Base-by-base conservation (phyloP, 2,888 invertebrate genomes). In the Rhingia campestris region DNA sequence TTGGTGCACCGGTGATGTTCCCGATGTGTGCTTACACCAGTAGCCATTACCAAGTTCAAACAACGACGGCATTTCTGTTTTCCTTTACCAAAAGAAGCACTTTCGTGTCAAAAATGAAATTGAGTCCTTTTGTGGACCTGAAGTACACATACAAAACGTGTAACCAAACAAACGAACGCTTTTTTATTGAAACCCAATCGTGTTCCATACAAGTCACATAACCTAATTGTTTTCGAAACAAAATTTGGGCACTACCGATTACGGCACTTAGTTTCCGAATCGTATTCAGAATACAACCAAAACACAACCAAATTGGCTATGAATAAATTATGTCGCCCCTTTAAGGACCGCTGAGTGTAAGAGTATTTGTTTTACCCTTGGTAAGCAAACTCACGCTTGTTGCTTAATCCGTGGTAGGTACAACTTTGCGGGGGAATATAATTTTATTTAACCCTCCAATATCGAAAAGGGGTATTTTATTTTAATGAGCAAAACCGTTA, bases 251-350 rank as follows among this genome's bases (percentile, higher is more conserved):
- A 35, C 41, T 33, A 37, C 45, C 49, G 63, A 37, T 70, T 14
- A 30, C 49, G 54, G 56, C 32, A 39, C 39, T 70, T 12, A 58
- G 58, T 59, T 59, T 66, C 66, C 59, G 58, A 47, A 53, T 63
- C 64, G 69, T 69, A 69, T 64, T 81, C 75, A 75, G 75, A 75
- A 75, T 70, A 70, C 70, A 22, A 22, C 69, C 58, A 45, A 81
- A 63, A 59, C 67, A 64, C 75, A n/a, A 10, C 45, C 43, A 51
- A 70, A 75, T 58, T 64, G 58, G 63, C 45, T 63, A 75, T 81
- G 81, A 81, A 81, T 81, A 75, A 75, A 70, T 81, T 75, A 81
- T 58, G 63, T 53, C 43, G 14, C n/a, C 43, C 37, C 22, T 22
- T 35, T 49, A 22, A 6, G 32, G 39, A n/a, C 4, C 22, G 22